Evolutionary conservation across 2,113 vertebrate species (phyloP), one percentile per base, ranked within the genome.

Genomic region (Barbus barbus): DNA sequence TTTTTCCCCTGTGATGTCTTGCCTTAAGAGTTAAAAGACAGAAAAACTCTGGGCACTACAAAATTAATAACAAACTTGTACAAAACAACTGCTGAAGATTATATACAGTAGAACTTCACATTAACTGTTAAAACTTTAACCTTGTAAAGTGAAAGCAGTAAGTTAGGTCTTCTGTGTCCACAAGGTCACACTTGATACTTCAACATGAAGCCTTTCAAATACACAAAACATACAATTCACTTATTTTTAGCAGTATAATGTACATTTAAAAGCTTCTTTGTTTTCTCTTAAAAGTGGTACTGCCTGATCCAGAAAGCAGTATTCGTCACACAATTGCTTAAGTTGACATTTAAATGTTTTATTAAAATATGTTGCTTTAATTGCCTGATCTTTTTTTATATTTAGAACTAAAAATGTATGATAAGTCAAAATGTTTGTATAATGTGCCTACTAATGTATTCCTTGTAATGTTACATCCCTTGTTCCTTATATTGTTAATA

Each of bases 181-280:
- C 56, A 63, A 79, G 77, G 9, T 63, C 77, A 78, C 14, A 61
- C 22, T 12, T 36, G 16, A 77, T 56, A 77, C 26, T 58, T 36
- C 18, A 8, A 22, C 22, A 41, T 4, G 22, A 24, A 60, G 33
- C 56, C 53, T 26, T 61, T 58, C 12, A 26, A 61, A 44, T 44
- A 61, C 24, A 41, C 1, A 41, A 60, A 2, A 12, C 60, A 7
- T 0, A 16, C 11, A 33, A 26, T 22, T 33, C 14, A 65, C 5
- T 53, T 13, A 13, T 44, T 1, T n/a, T 13, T 13, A 20, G 28
- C 4, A 51, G 24, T 20, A 33, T 13, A 33, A 76, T 56, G n/a
- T n/a, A n/a, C n/a, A n/a, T n/a, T n/a, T n/a, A 8, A 18, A 12
- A 8, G 9, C 26, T 33, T 58, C 1, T 36, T 36, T 56, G 5